These are phyloP conservation scores for Leucophenga varia DNA, from an alignment of 1,140 invertebrate genomes.

Conservation along the genomic window DNA sequence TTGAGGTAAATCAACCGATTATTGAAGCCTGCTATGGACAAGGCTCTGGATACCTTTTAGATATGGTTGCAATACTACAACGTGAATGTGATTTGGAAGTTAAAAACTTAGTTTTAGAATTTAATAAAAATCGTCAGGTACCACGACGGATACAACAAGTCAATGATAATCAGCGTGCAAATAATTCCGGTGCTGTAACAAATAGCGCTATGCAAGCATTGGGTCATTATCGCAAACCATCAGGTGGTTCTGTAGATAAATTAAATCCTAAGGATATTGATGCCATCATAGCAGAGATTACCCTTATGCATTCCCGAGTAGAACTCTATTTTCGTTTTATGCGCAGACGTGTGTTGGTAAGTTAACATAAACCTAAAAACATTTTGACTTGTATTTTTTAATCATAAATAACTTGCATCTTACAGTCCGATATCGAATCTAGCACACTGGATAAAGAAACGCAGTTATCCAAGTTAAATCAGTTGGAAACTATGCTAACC, in stretches of 20 bases:
- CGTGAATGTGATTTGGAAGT: conserved; percentile 83
- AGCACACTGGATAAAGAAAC: conserved; percentile 58
- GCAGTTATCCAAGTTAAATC: conserved; percentile 60
- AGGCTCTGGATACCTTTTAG: conserved; percentile 69
- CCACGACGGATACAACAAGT: conserved; percentile 67
- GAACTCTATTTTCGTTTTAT: conserved; percentile 92
- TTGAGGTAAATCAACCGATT: conserved; percentile 90
- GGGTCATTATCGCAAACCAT: conserved; percentile 51
- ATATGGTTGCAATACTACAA: conserved; percentile 73
- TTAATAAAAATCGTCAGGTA: conserved; percentile 73
- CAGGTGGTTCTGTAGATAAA: conserved; percentile 60
- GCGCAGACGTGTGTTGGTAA: conserved; percentile 73
- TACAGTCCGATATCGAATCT: conserved; percentile 70
- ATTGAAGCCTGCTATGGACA: conserved; percentile 91
- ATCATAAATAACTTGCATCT: background rate
- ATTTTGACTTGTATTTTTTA: conserved; percentile 22
- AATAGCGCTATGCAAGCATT: conserved; percentile 40
- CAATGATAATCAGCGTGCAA: conserved; percentile 60
- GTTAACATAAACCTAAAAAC: conserved; percentile 22
- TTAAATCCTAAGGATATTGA: conserved; percentile 87
- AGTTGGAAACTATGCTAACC: conserved; percentile 71
- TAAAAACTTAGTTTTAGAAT: conserved; percentile 72
- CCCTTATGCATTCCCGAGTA: conserved; percentile 84
- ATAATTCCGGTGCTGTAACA: conserved; percentile 30
- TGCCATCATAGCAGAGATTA: conserved; percentile 85